Base-by-base conservation (phyloP, 2,113 vertebrate genomes). In the Trogon melanurus region DNA sequence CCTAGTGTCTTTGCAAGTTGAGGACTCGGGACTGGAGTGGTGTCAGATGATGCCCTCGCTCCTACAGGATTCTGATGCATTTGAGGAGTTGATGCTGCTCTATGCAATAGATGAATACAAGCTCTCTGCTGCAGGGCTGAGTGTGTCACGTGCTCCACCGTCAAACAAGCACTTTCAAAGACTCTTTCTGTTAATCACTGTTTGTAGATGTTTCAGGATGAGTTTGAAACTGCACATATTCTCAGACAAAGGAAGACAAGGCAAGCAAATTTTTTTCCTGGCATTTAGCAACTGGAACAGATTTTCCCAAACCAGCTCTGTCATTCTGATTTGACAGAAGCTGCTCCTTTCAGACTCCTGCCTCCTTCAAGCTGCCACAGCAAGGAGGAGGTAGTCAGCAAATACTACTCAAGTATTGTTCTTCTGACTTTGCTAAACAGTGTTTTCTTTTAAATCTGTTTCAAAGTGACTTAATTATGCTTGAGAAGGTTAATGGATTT, bases 201-300 rank as follows among this genome's bases (percentile, higher is more conserved):
- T 20, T 41, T 87, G 34, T 48, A 91, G 83, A 44, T 95, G 58
- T 72, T 85, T 87, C 1, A 4, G 36, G 47, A 53, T 65, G 65
- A 71, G 69, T 78, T 91, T 70, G 88, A 88, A 94, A 82, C 82
- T 67, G 83, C 70, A 53, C 47, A 6, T 78, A 26, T 51, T 66
- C 74, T 89, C 62, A 67, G 83, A 93, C 91, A 95, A 94, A 81
- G 54, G 34, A 96, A 94, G 92, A 91, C 79, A 69, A 92, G 61
- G 41, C 79, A 94, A 65, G 69, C 44, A 64, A 85, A 44, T 41
- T 23, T 78, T 72, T 86, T 21, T 38, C 62, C 79, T 79, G 36
- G 67, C 83, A 83, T 94, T 74, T 72, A 72, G 78, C 74, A 86
- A 36, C n/a, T 80, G 65, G 53, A 62, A 60, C 25, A 57, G 19